Evolutionary conservation across 2,113 vertebrate species (phyloP), one percentile per base, ranked within the genome.

Genomic region (Siphamia tubifer): DNA sequence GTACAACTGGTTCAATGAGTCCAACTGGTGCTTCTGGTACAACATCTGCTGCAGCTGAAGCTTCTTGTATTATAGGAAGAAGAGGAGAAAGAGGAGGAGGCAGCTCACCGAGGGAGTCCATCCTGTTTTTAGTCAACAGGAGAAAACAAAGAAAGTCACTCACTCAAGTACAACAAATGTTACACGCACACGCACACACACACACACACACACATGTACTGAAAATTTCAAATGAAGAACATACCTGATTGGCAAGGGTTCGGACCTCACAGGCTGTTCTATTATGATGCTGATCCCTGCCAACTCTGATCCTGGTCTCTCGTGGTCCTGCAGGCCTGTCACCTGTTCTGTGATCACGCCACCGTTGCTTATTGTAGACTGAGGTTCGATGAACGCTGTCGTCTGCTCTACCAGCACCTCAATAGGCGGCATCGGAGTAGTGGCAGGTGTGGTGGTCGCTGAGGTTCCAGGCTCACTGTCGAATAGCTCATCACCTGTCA

Each of bases 291-390:
- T 65, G 38, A 77, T 4, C 1, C 65, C 82, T 3, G 78, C 74
- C 45, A 81, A 36, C 51, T 83, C 76, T 0, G 84, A 86, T 7
- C 74, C 77, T 0, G 68, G 81, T 16, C 32, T 77, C 8, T 77
- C 45, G 19, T 87, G 71, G 23, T 76, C 81, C 43, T 60, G 58
- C 43, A 88, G 39, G 21, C 79, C 62, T 6, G 3, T 73, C 64
- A 92, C 88, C 67, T 87, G 83, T 79, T 90, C 68, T 2, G 85
- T 82, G 53, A 90, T 39, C 30, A 88, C 79, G 0, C 17, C 83
- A 5, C 62, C 52, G 1, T 74, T 66, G 6, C 49, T 11, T 7
- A 17, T 17, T 23, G 44, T 70, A 62, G 76, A 49, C 27, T 82
- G 25, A 0, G 82, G 60, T 23, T 90, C 84, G 1, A 89, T 5